phyloP scores from a whole-genome alignment of 2,888 invertebrate species.

The Agonum fuliginosum region DNA sequence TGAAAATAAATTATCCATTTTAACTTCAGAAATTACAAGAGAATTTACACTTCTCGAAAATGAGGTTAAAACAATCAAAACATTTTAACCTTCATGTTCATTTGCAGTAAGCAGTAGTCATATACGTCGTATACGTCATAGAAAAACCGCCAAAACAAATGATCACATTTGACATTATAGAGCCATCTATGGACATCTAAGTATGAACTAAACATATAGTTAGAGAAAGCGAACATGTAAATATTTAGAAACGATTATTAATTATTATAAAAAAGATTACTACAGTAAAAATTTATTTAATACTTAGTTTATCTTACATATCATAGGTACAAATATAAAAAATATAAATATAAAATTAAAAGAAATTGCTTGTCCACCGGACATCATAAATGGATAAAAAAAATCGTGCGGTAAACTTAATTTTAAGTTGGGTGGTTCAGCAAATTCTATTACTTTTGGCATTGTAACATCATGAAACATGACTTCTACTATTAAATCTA shows the following conservation, averaged over 20 bases:
- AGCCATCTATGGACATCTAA: no score
- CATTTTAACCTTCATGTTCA: no score
- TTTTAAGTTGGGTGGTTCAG: slow-evolving; percentile 75
- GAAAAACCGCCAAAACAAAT: no score
- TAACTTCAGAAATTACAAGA: no score
- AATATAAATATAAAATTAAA: slow-evolving; percentile 6
- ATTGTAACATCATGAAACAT: slow-evolving; percentile 73
- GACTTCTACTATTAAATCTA: slow-evolving; percentile 66
- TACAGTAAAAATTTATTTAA: not conserved
- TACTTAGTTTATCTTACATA: not conserved
- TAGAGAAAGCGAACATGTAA: no score
- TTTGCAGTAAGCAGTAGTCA: no score
- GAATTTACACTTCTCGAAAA: not conserved
- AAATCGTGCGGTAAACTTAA: slow-evolving; percentile 78
- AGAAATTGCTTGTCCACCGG: slow-evolving; percentile 17
- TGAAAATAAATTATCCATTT: no score
- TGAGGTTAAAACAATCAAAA: not conserved
- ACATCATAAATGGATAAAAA: slow-evolving; percentile 77
- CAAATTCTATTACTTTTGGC: slow-evolving; percentile 72
- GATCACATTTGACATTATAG: no score
- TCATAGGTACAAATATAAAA: not conserved
- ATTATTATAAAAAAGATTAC: no score
- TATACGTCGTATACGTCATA: no score
- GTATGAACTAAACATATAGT: no score
- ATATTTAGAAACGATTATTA: no score